Conservation (phyloP, 2,888 invertebrate species). For the Augiades crinisus region DNA sequence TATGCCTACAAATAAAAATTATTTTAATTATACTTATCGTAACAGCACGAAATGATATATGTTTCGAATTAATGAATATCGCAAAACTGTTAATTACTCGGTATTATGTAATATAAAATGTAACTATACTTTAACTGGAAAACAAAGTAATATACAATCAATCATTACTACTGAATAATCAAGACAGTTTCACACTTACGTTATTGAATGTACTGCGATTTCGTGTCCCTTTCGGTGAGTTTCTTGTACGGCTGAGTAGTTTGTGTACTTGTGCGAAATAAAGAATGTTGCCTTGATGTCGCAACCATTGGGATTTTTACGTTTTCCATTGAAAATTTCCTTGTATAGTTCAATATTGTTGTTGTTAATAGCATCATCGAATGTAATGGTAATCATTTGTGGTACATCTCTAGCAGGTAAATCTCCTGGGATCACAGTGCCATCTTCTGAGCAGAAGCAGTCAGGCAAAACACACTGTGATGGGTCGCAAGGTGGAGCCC, state of each 20-base stretch:
- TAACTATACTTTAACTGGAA: neutral
- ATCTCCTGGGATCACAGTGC: slow-evolving; percentile 92
- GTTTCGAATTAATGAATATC: neutral
- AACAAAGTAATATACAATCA: neutral
- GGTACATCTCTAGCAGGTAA: slow-evolving; percentile 92
- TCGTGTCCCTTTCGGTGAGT: slow-evolving; percentile 95
- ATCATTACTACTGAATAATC: neutral
- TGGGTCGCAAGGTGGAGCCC: slow-evolving; percentile 94
- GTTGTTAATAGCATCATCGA: slow-evolving; percentile 97
- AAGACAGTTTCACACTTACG: slow-evolving; percentile 83
- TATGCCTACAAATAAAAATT: slow-evolving; percentile 84
- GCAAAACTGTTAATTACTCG: neutral
- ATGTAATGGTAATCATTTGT: slow-evolving; percentile 97
- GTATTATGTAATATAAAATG: neutral
- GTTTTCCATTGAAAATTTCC: slow-evolving; percentile 93
- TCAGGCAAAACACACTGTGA: slow-evolving; percentile 93
- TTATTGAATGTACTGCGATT: slow-evolving; percentile 96
- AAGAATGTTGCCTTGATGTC: slow-evolving; percentile 96
- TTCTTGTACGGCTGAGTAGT: slow-evolving; percentile 96
- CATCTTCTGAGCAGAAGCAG: slow-evolving; percentile 97
- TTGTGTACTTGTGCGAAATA: slow-evolving; percentile 95
- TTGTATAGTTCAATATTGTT: slow-evolving; percentile 97
- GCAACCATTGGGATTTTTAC: slow-evolving; percentile 96
- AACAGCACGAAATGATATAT: neutral
- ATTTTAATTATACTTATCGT: slow-evolving; percentile 7